phyloP scores from a whole-genome alignment of 2,797 vertebrate species.

The Chiroxiphia lanceolata region DNA sequence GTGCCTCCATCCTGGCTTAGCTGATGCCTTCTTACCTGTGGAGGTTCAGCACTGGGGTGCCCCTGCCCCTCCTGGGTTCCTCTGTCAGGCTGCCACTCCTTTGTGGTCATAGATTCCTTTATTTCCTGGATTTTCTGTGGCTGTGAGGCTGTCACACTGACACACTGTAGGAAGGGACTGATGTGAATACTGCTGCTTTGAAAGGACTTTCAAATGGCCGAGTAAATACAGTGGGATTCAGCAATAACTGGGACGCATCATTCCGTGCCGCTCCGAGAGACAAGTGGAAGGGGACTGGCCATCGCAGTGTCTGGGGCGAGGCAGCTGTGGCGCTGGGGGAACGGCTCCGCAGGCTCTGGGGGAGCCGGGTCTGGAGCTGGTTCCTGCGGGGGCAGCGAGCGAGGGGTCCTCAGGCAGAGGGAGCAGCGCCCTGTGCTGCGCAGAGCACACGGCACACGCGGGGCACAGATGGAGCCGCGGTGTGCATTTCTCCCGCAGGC shows the following conservation, averaged over 20 bases:
- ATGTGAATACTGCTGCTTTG: not conserved
- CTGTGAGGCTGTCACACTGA: not conserved
- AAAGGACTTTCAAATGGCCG: not conserved
- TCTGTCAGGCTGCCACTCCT: not conserved
- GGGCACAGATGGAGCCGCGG: conserved; percentile 63
- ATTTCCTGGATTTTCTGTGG: not conserved
- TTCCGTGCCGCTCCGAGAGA: fast-evolving
- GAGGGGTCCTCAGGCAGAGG: not conserved
- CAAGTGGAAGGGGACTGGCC: no score
- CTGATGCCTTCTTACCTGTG: not conserved
- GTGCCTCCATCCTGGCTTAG: not conserved
- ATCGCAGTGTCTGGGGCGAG: fast-evolving
- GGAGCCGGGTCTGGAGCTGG: not conserved
- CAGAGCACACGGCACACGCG: not conserved
- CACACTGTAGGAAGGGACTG: not conserved
- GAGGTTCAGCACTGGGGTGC: not conserved
- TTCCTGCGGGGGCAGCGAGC: not conserved
- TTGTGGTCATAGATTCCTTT: not conserved
- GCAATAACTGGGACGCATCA: not conserved
- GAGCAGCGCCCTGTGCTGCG: not conserved
- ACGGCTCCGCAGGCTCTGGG: not conserved
- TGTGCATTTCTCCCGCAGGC: conserved; percentile 64
- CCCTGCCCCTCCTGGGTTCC: not conserved
- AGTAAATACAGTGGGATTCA: not conserved
- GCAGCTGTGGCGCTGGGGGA: not conserved